These are phyloP conservation scores for Eulithis testata DNA, from an alignment of 2,888 invertebrate genomes.

Conservation along the genomic window DNA sequence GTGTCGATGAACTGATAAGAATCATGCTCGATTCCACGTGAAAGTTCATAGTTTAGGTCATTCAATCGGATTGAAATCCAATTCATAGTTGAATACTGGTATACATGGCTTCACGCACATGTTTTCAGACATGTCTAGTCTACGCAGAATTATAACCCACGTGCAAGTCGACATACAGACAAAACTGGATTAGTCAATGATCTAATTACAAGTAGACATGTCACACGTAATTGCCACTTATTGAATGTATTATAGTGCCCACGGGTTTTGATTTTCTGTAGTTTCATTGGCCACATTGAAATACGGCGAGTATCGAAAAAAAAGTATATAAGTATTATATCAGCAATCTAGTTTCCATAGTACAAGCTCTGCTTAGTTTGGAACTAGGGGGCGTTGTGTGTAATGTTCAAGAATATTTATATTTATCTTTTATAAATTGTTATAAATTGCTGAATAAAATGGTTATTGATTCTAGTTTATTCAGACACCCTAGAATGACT, in stretches of 20 bases:
- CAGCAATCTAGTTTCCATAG: too few relatives aligned
- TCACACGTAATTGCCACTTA: slow-evolving; percentile 13
- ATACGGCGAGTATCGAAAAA: too few relatives aligned
- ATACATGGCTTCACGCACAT: slow-evolving; percentile 32
- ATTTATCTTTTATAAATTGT: too few relatives aligned
- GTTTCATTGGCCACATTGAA: neutral
- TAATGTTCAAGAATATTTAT: too few relatives aligned
- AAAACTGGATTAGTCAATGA: slow-evolving; percentile 25
- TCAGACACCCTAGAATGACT: too few relatives aligned
- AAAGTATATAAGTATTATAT: too few relatives aligned
- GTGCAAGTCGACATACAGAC: slow-evolving; percentile 20
- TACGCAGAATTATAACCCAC: slow-evolving; percentile 18
- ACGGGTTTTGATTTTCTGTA: neutral
- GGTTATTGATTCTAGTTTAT: too few relatives aligned
- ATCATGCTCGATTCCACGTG: slow-evolving; percentile 10
- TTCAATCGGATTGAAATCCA: slow-evolving; percentile 29
- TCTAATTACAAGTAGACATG: slow-evolving; percentile 12
- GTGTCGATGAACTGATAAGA: slow-evolving; percentile 22
- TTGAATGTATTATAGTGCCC: slow-evolving; percentile 3
- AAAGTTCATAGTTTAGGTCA: slow-evolving; percentile 21
- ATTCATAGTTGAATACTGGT: slow-evolving; percentile 23
- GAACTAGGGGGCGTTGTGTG: too few relatives aligned
- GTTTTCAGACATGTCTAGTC: slow-evolving; percentile 18
- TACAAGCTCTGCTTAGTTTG: too few relatives aligned
- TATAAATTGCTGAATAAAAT: too few relatives aligned